Base-by-base conservation (phyloP, 2,113 vertebrate genomes). In the Stercorarius parasiticus region DNA sequence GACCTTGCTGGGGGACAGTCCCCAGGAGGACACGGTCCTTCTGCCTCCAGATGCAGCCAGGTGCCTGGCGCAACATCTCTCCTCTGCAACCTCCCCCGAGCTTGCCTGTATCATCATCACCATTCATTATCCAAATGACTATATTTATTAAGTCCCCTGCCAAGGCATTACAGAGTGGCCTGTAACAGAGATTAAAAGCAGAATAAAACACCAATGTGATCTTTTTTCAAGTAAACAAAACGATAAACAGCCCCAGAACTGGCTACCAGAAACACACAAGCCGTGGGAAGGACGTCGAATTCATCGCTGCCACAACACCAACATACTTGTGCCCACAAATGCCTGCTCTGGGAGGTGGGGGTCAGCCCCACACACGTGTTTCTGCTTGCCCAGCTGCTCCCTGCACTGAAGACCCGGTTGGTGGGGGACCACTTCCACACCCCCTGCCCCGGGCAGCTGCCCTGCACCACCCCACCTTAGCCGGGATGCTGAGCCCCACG, bases 51-150 rank as follows among this genome's bases (percentile, higher is more conserved):
- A 55, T 1, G 1, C 80, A 62, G 49, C 30, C 59, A 86, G 89
- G 80, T 88, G 64, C 42, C 47, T 34, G 43, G 89, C 5, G 13
- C 64, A 89, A 81, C 80, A 47, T 73, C 59, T n/a, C 55, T 86
- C 25, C 50, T 43, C 67, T 71, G 76, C 25, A 4, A 10, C 45
- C 58, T 95, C 77, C 55, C 66, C 47, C 0, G 5, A 84, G 94
- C 80, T 86, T 26, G 76, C 83, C 65, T 88, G 81, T 93, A 94
- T 88, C 95, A 94, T 88, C 95, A 95, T 91, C 72, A 88, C 86
- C 91, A 94, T 94, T 96, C 92, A 90, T 96, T 96, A 97, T 94
- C 95, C 76, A 94, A 97, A 97, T 88, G 82, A 93, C 90, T 96
- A 32, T 84, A 95, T 96, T 97, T 97, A 94, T 96, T 93, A 97